phyloP scores from a whole-genome alignment of 2,797 vertebrate species.

The Spheniscus humboldti region DNA sequence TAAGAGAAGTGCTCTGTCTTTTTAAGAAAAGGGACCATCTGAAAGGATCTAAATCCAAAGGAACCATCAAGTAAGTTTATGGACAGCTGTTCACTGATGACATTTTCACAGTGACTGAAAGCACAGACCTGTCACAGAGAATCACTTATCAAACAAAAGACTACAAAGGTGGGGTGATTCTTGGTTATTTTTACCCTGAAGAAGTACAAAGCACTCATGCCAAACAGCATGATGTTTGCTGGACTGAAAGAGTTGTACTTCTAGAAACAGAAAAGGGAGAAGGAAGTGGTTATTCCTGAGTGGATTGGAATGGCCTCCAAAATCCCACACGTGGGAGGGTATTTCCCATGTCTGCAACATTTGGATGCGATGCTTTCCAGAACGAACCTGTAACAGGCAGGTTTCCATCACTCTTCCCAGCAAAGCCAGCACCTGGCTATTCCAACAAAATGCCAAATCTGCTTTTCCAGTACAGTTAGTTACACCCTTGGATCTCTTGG shows the following conservation, averaged over 20 bases:
- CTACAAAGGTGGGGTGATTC: neutral
- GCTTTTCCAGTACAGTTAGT: neutral
- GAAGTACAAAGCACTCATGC: neutral
- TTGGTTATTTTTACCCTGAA: neutral
- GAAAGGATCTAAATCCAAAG: neutral
- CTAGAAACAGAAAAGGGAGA: neutral
- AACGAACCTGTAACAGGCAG: neutral
- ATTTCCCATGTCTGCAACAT: neutral
- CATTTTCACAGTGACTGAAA: neutral
- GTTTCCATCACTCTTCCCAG: neutral
- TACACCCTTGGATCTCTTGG: neutral
- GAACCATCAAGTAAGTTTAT: neutral
- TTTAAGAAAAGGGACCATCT: neutral
- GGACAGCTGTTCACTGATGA: neutral
- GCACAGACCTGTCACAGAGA: neutral
- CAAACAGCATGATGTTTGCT: neutral
- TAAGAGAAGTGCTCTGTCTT: neutral
- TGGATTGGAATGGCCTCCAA: neutral
- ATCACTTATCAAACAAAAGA: neutral
- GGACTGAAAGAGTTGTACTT: neutral
- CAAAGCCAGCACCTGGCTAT: neutral
- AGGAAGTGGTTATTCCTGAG: neutral
- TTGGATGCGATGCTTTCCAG: neutral
- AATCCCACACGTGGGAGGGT: neutral
- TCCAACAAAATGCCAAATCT: neutral